Percentiles rank a stretch among this genome's conserved stretches.
These are phyloP conservation scores for Ramphastos sulfuratus DNA, from an alignment of 2,113 vertebrate genomes.

Conservation along the genomic window DNA sequence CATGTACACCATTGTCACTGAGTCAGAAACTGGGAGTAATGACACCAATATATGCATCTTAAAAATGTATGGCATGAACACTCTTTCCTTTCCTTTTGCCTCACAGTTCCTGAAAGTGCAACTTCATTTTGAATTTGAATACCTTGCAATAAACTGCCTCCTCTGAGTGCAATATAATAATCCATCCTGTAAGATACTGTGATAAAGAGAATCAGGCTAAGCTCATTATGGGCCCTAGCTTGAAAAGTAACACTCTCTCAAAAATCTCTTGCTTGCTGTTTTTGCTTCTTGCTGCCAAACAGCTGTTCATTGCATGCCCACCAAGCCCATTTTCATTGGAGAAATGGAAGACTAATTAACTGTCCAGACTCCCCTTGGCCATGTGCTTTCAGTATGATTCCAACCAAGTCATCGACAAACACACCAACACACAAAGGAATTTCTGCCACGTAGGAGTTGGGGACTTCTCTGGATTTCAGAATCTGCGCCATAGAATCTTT, in stretches of 20 bases:
- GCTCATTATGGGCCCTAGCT: no score
- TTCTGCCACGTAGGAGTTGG: slow-evolving; percentile 1
- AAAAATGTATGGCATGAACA: background rate
- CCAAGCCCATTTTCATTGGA: background rate
- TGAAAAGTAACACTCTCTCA: background rate
- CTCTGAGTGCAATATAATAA: background rate
- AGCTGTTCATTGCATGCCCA: background rate
- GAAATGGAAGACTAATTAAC: background rate
- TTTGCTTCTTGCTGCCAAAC: background rate
- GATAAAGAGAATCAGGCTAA: background rate
- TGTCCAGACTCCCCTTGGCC: background rate
- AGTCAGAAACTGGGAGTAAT: background rate
- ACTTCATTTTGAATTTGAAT: background rate
- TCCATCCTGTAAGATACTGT: background rate
- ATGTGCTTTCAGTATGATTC: background rate
- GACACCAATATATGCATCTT: background rate
- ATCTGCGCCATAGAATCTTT: background rate
- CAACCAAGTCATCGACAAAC: background rate
- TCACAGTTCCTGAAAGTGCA: background rate
- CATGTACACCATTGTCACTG: background rate
- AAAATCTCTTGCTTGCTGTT: background rate
- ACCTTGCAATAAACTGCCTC: background rate
- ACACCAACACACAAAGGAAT: slow-evolving; percentile 34
- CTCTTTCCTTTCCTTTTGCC: background rate
- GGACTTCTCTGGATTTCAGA: background rate